Conservation (phyloP, 1,140 invertebrate species). For the Drosophila sp. region DNA sequence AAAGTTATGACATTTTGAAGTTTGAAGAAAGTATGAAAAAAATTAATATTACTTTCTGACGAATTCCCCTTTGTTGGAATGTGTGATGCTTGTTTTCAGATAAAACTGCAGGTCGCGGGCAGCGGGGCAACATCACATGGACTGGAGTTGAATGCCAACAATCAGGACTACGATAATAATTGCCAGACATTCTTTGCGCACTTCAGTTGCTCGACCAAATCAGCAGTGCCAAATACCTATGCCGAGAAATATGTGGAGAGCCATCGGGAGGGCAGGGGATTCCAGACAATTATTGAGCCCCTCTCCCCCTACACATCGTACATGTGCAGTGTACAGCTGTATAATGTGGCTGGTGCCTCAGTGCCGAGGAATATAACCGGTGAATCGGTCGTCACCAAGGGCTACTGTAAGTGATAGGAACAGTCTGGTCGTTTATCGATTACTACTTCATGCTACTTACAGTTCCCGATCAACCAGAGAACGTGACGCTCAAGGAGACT, state of each 20-base stretch:
- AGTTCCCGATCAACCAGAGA: conserved; percentile 70
- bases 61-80: no score
- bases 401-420: conserved; percentile 57
- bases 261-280: conserved; percentile 62
- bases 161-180: conserved; percentile 66
- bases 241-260: conserved; percentile 68
- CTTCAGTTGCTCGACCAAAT: conserved; percentile 55
- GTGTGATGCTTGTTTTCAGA: conserved; percentile 5
- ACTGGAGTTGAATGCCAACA: conserved; percentile 64
- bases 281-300: conserved; percentile 64
- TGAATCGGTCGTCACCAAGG: conserved; percentile 19
- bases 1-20: no score
- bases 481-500: conserved; percentile 3
- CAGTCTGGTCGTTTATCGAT: neutral
- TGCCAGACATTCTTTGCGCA: conserved; percentile 70
- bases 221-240: conserved; percentile 40
- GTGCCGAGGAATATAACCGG: conserved; percentile 1
- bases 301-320: conserved; percentile 67
- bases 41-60: no score
- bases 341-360: conserved; percentile 71
- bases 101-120: conserved; percentile 39
- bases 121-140: conserved; percentile 47
- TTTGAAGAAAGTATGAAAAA: no score
- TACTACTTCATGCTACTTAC: conserved; percentile 17
- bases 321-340: conserved; percentile 56